phyloP scores from a whole-genome alignment of 2,888 invertebrate genomes.

The Lordiphosa andalusiaca region DNA sequence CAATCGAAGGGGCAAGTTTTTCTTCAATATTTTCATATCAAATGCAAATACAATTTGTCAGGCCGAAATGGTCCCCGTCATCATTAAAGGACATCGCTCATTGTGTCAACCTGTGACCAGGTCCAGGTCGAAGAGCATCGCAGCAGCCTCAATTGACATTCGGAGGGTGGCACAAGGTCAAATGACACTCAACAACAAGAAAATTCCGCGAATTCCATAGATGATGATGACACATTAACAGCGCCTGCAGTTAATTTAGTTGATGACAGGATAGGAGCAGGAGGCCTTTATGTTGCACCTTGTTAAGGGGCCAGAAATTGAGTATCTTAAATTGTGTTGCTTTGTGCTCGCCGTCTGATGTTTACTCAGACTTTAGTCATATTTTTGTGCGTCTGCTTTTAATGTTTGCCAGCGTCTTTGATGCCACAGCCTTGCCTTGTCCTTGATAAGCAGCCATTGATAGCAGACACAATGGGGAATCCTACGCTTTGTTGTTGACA shows the following conservation, averaged over 20 bases:
- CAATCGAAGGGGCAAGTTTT: slow-evolving; percentile 15
- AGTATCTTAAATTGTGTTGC: neutral
- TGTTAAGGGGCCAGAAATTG: neutral
- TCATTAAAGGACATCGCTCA: slow-evolving; percentile 26
- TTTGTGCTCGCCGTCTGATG: neutral
- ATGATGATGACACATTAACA: too few relatives aligned
- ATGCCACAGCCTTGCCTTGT: slow-evolving; percentile 24
- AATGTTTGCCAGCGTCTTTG: slow-evolving; percentile 36
- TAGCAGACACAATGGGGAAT: slow-evolving; percentile 43
- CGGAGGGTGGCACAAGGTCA: slow-evolving; percentile 56
- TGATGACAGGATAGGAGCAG: too few relatives aligned
- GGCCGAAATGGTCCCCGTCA: slow-evolving; percentile 19
- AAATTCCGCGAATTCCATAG: slow-evolving; percentile 3
- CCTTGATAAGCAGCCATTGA: slow-evolving; percentile 51
- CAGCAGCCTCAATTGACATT: slow-evolving; percentile 48
- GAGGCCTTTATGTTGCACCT: neutral
- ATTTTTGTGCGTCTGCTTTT: slow-evolving; percentile 37
- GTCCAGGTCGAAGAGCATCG: slow-evolving; percentile 9
- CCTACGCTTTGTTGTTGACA: slow-evolving; percentile 13
- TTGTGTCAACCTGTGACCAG: slow-evolving; percentile 18
- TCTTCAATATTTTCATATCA: neutral
- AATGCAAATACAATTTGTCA: slow-evolving; percentile 24
- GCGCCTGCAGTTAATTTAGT: too few relatives aligned
- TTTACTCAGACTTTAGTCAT: slow-evolving; percentile 12
- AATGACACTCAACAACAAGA: slow-evolving; percentile 28